These are phyloP conservation scores for Lamproptera curius DNA, from an alignment of 2,888 invertebrate species.

Conservation along the genomic window DNA sequence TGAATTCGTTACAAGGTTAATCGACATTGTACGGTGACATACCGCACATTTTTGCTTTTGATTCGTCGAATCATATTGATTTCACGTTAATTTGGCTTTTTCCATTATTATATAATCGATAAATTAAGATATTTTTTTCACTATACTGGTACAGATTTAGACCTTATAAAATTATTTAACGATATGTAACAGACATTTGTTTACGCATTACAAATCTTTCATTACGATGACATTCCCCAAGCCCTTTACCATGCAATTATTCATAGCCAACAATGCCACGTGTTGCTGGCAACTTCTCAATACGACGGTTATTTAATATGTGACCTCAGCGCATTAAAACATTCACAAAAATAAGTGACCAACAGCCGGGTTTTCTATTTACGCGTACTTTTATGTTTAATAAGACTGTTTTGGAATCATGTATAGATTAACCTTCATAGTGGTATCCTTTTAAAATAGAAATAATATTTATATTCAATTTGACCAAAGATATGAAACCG, in stretches of 20 bases:
- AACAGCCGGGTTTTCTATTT: neutral
- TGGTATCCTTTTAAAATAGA: too few relatives aligned
- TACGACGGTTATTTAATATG: slow-evolving; percentile 20
- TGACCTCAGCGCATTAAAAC: slow-evolving; percentile 15
- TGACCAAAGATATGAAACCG: too few relatives aligned
- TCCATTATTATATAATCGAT: too few relatives aligned
- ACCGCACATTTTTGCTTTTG: neutral
- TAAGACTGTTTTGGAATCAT: too few relatives aligned
- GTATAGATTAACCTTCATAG: too few relatives aligned
- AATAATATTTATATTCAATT: too few relatives aligned
- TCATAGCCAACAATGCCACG: slow-evolving; percentile 20
- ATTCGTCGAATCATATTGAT: neutral
- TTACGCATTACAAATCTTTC: neutral
- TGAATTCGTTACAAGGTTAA: neutral
- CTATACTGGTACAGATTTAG: neutral
- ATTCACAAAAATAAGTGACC: slow-evolving; percentile 7
- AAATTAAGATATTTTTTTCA: too few relatives aligned
- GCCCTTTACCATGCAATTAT: slow-evolving; percentile 13
- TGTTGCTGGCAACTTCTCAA: slow-evolving; percentile 20
- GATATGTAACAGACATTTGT: neutral
- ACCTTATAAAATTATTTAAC: neutral
- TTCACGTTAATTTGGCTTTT: too few relatives aligned
- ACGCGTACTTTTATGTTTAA: too few relatives aligned
- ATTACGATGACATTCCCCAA: neutral
- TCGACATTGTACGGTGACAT: neutral